Evolutionary conservation across 2,888 invertebrate genomes (phyloP), one percentile per base, ranked within the genome.

Genomic region (Cerceris ruficornis): DNA sequence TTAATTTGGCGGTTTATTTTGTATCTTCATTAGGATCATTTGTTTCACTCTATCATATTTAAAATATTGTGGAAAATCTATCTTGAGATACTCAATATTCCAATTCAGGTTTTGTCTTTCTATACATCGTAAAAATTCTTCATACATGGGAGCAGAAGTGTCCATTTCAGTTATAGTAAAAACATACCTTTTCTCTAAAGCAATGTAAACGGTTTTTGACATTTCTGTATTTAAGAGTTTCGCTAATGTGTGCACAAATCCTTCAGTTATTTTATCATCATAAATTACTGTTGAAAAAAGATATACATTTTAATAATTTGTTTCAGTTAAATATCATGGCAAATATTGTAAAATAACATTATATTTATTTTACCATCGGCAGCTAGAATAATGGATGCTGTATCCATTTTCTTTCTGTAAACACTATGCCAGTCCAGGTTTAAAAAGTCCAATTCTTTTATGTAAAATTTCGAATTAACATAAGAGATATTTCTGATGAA

Each of bases 61-160:
- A 88, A 98, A 97, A 92, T 95, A 97, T 90, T 96, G 96, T 0
- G 96, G 95, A 90, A 97, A 97, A 90, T 96, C 95, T 50, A 95
- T 92, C 2, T 94, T 93, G 61, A 97, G 88, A 87, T 95, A 94
- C 88, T 95, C 94, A 39, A 95, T 93, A 9, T 89, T 93, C 94
- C 96, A 94, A 39, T 92, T 92, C 17, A 92, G 82, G 74, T 93
- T 93, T 57, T 93, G 92, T 68, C 91, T 90, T 86, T 93, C 93
- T 7, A 95, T 92, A 76, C 95, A 93, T 46, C 94, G 93, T 0
- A 96, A 92, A 93, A 97, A 97, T 93, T 96, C 95, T 88, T 97
- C 97, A 88, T 96, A 98, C 93, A 97, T 97, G 0, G 97, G 97
- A 0, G 98, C 97, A n/a, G 95, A 95, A 0, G 96, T 94, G 79